Base-by-base conservation (phyloP, 2,113 vertebrate genomes). In the Hucho hucho region DNA sequence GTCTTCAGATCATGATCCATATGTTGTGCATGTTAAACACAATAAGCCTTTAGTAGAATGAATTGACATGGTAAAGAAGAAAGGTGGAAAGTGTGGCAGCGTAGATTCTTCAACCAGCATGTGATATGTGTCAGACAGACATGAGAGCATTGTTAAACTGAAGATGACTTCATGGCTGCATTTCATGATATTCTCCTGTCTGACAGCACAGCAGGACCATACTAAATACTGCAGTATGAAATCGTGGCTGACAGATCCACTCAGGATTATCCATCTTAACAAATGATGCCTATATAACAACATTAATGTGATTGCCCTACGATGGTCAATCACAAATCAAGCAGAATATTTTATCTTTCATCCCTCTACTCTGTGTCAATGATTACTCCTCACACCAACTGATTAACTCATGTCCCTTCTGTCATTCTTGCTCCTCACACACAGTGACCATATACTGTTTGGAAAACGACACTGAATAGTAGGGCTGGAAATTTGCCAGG, bases 181-280 rank as follows among this genome's bases (percentile, higher is more conserved):
- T 75, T 53, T 79, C 69, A 81, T 77, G 74, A 43, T 20, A 58
- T 56, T 65, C 70, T 71, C 47, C 61, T 79, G 63, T 81, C 67
- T 20, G 77, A 79, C 83, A 77, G 71, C 77, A 77, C 70, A 72
- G 74, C 68, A 28, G 65, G 70, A 67, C 67, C 61, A 46, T 20
- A 46, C 20, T 14, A 28, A 70, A 58, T 69, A 76, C 65, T 64
- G 2, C 29, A 26, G 26, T 4, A 65, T 1, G 26, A 13, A 25
- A 56, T 56, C 4, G 14, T 4, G 64, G 26, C 64, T 65, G 64
- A 16, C 64, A 28, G 64, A 13, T 29, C 26, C 64, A 65, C 13
- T 29, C 26, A 65, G 25, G 64, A 65, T 26, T 13, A 65, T 65
- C 26, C 26, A 26, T 29, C 63, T 28, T 25, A 26, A 24, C 24